phyloP scores from a whole-genome alignment of 2,113 vertebrate genomes.

The Hypomesus transpacificus region DNA sequence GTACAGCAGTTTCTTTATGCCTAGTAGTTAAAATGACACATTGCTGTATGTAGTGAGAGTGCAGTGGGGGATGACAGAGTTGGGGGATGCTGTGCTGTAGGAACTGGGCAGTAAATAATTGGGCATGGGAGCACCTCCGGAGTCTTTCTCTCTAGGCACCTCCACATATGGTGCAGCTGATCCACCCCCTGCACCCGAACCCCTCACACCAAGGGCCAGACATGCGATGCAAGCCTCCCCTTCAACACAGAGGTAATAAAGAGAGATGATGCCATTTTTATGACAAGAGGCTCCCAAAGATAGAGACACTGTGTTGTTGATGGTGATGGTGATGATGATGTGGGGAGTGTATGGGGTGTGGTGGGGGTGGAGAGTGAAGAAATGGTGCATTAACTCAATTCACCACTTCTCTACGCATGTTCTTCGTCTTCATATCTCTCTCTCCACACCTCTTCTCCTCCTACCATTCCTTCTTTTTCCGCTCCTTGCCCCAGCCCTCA shows the following conservation, averaged over 20 bases:
- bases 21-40: conserved; percentile 42
- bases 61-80: conserved; percentile 30
- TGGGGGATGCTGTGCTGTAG: conserved; percentile 43
- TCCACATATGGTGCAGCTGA: not conserved
- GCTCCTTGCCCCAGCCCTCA: not conserved
- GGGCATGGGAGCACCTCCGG: conserved; percentile 7
- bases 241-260: conserved; percentile 34
- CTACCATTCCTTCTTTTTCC: not conserved
- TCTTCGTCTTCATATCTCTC: not conserved
- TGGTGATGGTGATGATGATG: conserved; percentile 14
- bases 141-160: not conserved
- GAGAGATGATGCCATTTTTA: conserved; percentile 35
- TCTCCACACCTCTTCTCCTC: conserved; percentile 27
- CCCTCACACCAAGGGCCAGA: conserved; percentile 8
- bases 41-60: conserved; percentile 28
- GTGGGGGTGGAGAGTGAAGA: conserved; percentile 13
- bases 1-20: conserved; percentile 30
- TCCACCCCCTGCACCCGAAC: not conserved
- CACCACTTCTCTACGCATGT: not conserved
- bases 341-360: not conserved
- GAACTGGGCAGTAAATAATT: conserved; percentile 43
- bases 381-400: conserved; percentile 21
- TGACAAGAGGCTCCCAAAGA: conserved; percentile 19
- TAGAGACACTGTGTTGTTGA: conserved; percentile 27
- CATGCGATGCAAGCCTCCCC: conserved; percentile 8